These are phyloP conservation scores for Timema cristinae DNA, from an alignment of 2,888 invertebrate species.

Conservation along the genomic window DNA sequence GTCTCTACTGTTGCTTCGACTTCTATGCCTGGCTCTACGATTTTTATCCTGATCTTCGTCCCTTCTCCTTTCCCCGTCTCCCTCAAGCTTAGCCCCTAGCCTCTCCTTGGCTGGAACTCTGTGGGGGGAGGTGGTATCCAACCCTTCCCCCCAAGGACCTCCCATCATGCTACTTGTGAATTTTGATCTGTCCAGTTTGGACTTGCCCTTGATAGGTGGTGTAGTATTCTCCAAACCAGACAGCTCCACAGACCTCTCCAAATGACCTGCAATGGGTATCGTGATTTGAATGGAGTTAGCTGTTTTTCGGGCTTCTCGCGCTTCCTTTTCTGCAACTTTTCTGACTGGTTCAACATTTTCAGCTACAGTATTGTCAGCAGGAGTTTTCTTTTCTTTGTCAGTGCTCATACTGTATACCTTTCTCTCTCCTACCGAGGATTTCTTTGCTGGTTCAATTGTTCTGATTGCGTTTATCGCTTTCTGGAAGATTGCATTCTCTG, in stretches of 20 bases:
- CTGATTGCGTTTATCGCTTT: slow-evolving; percentile 79
- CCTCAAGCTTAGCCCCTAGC: slow-evolving; percentile 71
- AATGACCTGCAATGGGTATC: slow-evolving; percentile 31
- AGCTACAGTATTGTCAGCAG: slow-evolving; percentile 24
- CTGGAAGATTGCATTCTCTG: slow-evolving; percentile 88
- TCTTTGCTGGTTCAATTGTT: slow-evolving; percentile 30
- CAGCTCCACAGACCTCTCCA: slow-evolving; percentile 26
- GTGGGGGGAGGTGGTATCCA: slow-evolving; percentile 51
- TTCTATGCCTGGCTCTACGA: slow-evolving; percentile 17
- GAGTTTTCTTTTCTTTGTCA: slow-evolving; percentile 33
- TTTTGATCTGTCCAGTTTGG: slow-evolving; percentile 37
- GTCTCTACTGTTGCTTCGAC: slow-evolving; percentile 25
- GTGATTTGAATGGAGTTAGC: slow-evolving; percentile 38
- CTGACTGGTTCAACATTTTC: slow-evolving; percentile 24
- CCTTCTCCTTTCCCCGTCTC: slow-evolving; percentile 34
- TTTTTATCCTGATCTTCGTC: slow-evolving; percentile 18
- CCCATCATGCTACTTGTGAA: slow-evolving; percentile 44
- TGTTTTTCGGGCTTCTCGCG: slow-evolving; percentile 36
- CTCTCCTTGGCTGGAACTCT: slow-evolving; percentile 74
- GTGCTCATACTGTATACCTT: slow-evolving; percentile 40
- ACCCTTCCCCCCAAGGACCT: slow-evolving; percentile 29
- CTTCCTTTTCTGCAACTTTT: slow-evolving; percentile 28
- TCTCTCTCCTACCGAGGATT: slow-evolving; percentile 37
- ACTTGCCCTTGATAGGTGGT: slow-evolving; percentile 21
- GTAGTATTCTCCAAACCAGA: slow-evolving; percentile 21